phyloP scores from a whole-genome alignment of 2,113 vertebrate species.

The Probosciger aterrimus region DNA sequence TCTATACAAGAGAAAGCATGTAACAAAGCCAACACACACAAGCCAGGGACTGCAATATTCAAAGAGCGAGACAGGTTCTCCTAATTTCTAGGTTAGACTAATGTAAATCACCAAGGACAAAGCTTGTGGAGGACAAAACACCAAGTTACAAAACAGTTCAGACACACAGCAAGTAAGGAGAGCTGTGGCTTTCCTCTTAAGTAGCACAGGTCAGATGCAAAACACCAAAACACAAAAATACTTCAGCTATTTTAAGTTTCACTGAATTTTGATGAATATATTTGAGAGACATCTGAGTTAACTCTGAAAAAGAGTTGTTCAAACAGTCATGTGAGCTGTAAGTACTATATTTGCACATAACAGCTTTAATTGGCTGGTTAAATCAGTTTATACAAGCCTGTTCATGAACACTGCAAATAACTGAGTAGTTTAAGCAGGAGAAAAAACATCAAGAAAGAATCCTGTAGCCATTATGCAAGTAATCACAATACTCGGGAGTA shows the following conservation, averaged over 20 bases:
- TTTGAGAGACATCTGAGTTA: neutral
- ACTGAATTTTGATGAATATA: neutral
- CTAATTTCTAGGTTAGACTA: neutral
- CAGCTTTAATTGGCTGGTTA: neutral
- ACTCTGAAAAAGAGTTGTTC: neutral
- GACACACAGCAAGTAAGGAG: neutral
- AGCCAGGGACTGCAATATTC: neutral
- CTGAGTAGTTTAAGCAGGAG: neutral
- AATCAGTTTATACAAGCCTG: neutral
- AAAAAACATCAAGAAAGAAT: neutral
- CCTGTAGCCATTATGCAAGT: neutral
- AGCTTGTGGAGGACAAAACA: neutral
- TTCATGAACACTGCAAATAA: neutral
- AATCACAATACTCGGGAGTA: neutral
- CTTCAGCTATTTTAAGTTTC: neutral
- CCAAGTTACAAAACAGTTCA: neutral
- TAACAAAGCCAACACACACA: neutral
- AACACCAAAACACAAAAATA: neutral
- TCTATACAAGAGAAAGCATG: neutral
- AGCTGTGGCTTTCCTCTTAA: neutral
- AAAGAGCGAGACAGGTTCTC: neutral
- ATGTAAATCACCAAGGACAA: neutral
- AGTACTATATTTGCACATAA: neutral
- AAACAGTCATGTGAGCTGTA: neutral
- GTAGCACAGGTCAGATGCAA: neutral